These are phyloP conservation scores for Mesorhabditis spiculigera DNA, from an alignment of 2,888 invertebrate genomes.

Conservation along the genomic window DNA sequence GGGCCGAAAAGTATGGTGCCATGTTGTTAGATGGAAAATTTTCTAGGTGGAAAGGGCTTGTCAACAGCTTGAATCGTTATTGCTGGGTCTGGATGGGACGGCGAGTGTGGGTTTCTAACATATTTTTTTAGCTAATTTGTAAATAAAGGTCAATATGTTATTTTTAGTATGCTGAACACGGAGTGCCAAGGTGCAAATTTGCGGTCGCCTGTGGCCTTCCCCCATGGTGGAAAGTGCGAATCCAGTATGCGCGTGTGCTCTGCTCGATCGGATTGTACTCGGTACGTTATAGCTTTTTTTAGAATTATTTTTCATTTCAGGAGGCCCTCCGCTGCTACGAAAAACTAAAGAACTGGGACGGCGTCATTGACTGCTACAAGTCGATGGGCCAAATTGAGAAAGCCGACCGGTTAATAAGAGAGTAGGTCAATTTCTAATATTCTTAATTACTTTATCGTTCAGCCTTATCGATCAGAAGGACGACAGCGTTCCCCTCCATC, in stretches of 20 bases:
- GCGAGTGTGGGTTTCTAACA: conserved; percentile 21
- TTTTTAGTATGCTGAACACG: background rate
- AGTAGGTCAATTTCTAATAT: background rate
- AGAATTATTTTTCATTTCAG: conserved; percentile 26
- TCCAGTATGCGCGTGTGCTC: conserved; percentile 42
- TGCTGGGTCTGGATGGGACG: conserved; percentile 38
- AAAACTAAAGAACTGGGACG: conserved; percentile 78
- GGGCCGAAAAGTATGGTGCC: conserved; percentile 67
- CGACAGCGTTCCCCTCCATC: conserved; percentile 62
- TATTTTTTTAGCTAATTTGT: background rate
- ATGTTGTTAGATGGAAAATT: background rate
- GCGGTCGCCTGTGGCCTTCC: conserved; percentile 29
- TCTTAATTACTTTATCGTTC: background rate
- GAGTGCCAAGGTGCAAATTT: background rate
- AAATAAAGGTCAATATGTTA: background rate
- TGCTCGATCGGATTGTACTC: conserved; percentile 55
- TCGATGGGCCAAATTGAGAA: conserved; percentile 78
- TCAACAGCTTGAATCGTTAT: conserved; percentile 45
- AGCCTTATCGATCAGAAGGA: conserved; percentile 67
- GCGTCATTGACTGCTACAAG: conserved; percentile 86
- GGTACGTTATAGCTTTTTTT: conserved; percentile 49
- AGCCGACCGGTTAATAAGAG: conserved; percentile 64
- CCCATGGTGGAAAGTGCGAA: conserved; percentile 45
- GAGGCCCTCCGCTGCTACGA: conserved; percentile 62
- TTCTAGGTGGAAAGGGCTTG: conserved; percentile 74